Base-by-base conservation (phyloP, 2,888 invertebrate species). In the Eumacrocentrus americanus region DNA sequence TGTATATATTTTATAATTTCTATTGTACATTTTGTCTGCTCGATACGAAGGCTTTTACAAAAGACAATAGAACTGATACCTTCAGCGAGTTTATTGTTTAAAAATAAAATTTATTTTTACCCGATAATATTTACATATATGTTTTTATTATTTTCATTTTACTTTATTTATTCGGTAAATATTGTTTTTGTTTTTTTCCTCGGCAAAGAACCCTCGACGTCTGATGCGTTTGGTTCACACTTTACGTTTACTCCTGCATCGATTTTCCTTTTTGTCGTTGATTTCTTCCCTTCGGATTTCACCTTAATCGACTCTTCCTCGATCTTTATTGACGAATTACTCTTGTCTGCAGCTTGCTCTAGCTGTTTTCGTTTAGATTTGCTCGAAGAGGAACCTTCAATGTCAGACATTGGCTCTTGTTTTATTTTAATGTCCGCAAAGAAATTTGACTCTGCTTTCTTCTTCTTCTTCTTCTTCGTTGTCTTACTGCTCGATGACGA, bases 101-200 rank as follows among this genome's bases (percentile, higher is more conserved):
- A 29, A 9, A 29, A 4, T 29, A 29, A 29, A n/a, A n/a, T n/a
- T n/a, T n/a, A n/a, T n/a, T n/a, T n/a, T n/a, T n/a, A n/a, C n/a
- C 12, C n/a, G 12, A 37, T 3, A 23, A 25, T 47, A 50, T 48
- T 12, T 44, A 56, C 47, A 52, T 35, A 60, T 37, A 18, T 37
- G 5, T 53, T 58, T 54, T 51, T 44, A 42, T 58, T 25, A 47
- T 55, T 42, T 53, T 51, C 12, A 51, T 18, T 35, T 55, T 48
- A 60, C n/a, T 47, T 56, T 42, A 34, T 40, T 61, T 44, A 50
- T 37, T 55, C 48, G 37, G 18, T 58, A 16, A 54, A 53, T 40
- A 25, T 54, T 22, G 23, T 64, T 40, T 59, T 64, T n/a, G 51
- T 60, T 48, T 65, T 67, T 35, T 59, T 65, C 34, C 50, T 56